phyloP scores from a whole-genome alignment of 1,140 invertebrate species.

The Cydia amplana region DNA sequence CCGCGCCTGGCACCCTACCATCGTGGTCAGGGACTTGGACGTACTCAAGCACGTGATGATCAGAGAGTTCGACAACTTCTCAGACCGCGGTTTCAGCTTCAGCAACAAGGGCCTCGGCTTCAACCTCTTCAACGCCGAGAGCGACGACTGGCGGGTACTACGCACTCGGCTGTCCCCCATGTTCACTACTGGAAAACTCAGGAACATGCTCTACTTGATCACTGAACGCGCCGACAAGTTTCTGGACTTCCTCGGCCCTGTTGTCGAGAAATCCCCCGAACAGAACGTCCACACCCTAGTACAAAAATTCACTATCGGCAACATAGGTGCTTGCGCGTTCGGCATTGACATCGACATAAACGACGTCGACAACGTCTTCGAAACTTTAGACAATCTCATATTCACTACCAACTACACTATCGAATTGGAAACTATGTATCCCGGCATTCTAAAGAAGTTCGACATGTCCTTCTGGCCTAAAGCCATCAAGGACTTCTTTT shows the following conservation, averaged over 20 bases:
- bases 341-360: slow-evolving; percentile 74
- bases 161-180: slow-evolving; percentile 75
- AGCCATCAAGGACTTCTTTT: slow-evolving; percentile 28
- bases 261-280: slow-evolving; percentile 36
- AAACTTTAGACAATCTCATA: slow-evolving; percentile 21
- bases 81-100: slow-evolving; percentile 63
- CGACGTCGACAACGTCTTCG: slow-evolving; percentile 1
- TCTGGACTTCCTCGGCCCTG: slow-evolving; percentile 39
- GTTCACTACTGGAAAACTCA: slow-evolving; percentile 81
- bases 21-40: slow-evolving; percentile 77
- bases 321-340: slow-evolving; percentile 79
- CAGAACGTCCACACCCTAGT: slow-evolving; percentile 66
- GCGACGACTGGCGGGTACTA: slow-evolving; percentile 76
- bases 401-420: slow-evolving; percentile 13
- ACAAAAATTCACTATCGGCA: slow-evolving; percentile 75
- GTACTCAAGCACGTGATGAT: slow-evolving; percentile 80
- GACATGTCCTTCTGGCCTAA: slow-evolving; percentile 12
- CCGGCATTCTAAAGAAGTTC: slow-evolving; percentile 26
- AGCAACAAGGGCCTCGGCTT: slow-evolving; percentile 74
- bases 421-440: slow-evolving; percentile 20
- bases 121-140: slow-evolving; percentile 60
- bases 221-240: slow-evolving; percentile 51
- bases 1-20: slow-evolving; percentile 54
- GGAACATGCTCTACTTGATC: slow-evolving; percentile 69
- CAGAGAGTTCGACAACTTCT: slow-evolving; percentile 79